Conservation (phyloP, 2,797 vertebrate species). For the Percopsis omiscomaycus region DNA sequence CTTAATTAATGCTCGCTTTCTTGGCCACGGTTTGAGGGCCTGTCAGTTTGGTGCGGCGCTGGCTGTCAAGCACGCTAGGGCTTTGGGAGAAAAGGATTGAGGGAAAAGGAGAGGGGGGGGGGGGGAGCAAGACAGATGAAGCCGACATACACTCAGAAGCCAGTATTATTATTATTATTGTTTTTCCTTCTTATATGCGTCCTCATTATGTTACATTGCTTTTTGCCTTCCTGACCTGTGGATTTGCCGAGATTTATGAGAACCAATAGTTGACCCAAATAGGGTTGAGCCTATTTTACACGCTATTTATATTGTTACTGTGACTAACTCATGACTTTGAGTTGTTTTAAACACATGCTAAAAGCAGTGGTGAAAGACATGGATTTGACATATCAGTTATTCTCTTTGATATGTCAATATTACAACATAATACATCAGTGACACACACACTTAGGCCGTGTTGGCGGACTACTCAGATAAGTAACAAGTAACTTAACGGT, state of each 20-base stretch:
- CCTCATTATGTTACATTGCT: conserved; percentile 35
- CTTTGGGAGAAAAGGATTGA: conserved; percentile 46
- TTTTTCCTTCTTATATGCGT: conserved; percentile 27
- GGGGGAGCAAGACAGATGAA: conserved; percentile 65
- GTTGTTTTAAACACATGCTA: conserved; percentile 38
- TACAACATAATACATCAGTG: conserved; percentile 33
- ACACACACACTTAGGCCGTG: too few species aligned
- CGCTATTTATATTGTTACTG: neutral
- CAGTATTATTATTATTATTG: conserved; percentile 18
- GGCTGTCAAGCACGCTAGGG: conserved; percentile 86
- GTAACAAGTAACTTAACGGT: too few species aligned
- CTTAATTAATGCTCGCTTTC: conserved; percentile 99
- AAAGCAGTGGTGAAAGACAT: conserved; percentile 30
- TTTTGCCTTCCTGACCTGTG: conserved; percentile 41
- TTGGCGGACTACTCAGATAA: too few species aligned
- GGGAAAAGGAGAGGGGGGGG: conserved; percentile 23
- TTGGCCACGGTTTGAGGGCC: conserved; percentile 90
- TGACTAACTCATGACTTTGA: neutral
- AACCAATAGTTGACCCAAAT: conserved; percentile 26
- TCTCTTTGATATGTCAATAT: conserved; percentile 29
- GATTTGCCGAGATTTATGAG: conserved; percentile 37
- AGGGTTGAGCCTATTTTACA: conserved; percentile 15
- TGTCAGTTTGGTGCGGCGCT: conserved; percentile 94
- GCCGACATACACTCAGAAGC: conserved; percentile 60
- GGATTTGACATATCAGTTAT: neutral